Conservation (phyloP, 1,140 invertebrate genomes). For the Lasioglossum albipes region DNA sequence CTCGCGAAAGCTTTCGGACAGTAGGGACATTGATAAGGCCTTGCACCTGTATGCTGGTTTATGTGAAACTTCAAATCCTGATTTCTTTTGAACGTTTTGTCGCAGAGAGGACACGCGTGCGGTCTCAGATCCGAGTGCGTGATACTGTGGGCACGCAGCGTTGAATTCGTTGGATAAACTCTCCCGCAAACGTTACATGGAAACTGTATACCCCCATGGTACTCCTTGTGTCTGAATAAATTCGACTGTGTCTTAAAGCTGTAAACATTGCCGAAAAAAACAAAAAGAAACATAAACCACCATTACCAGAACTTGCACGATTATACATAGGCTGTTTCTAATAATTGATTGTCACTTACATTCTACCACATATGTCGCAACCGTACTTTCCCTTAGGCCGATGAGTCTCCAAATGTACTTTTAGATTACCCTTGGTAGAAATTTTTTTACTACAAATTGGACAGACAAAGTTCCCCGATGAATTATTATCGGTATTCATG, state of each 20-base stretch:
- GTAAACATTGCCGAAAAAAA: slow-evolving; percentile 55
- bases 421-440: slow-evolving; percentile 83
- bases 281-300: no score
- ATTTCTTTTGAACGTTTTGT: slow-evolving; percentile 88
- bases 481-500: slow-evolving; percentile 65
- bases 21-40: slow-evolving; percentile 90
- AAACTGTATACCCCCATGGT: slow-evolving; percentile 84
- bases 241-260: slow-evolving; percentile 87
- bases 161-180: slow-evolving; percentile 86
- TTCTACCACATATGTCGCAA: slow-evolving; percentile 85
- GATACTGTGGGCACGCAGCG: slow-evolving; percentile 85
- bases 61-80: slow-evolving; percentile 89
- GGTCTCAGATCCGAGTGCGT: slow-evolving; percentile 86
- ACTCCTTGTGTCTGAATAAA: slow-evolving; percentile 84
- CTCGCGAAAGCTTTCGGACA: slow-evolving; percentile 90
- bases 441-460: slow-evolving; percentile 83
- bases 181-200: slow-evolving; percentile 85
- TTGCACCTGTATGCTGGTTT: slow-evolving; percentile 89
- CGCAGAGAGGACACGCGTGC: slow-evolving; percentile 85
- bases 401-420: slow-evolving; percentile 85
- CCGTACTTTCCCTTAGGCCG: slow-evolving; percentile 83
- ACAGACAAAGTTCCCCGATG: slow-evolving; percentile 79
- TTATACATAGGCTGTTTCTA: background rate
- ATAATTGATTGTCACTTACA: slow-evolving; percentile 80
- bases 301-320: background rate